Base-by-base conservation (phyloP, 1,140 invertebrate genomes). In the Drosophila nigromelanica region DNA sequence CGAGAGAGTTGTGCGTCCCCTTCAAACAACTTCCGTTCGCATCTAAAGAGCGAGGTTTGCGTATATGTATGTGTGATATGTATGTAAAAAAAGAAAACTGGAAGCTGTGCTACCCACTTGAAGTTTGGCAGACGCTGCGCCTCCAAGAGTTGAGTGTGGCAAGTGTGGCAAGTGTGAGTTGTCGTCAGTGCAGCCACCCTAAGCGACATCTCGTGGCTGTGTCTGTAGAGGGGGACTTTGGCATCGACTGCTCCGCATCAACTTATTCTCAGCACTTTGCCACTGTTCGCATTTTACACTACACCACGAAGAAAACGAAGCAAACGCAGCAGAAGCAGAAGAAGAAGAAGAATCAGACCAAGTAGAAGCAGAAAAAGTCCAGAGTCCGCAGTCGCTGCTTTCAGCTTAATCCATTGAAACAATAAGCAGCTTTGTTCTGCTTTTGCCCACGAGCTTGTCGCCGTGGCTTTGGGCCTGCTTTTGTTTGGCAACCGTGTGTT, bases 371-470 rank as follows among this genome's bases (percentile, higher is more conserved):
- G 51, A n/a, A 56, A 14, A 33, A 45, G 55, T 43, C 40, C 40
- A 58, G 24, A 45, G 40, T 30, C 39, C 39, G 24, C 39, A 14
- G 24, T 18, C 21, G 52, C 67, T 59, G 45, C 40, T 35, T 52
- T 66, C 37, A 37, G 52, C 73, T 71, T 59, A 75, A 75, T 66
- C 73, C 68, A 75, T 75, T 72, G 68, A 71, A 75, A 75, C 73
- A 75, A 75, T 75, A 75, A 75, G 67, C 61, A 60, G 69, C 73
- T 75, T 76, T 76, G 68, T 72, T 66, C 55, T 72, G 48, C 39
- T 55, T 24, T 47, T 37, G 24, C 54, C 27, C 30, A 58, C 6
- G 47, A 52, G 50, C 63, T 45, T 47, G 33, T 55, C 58, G 67
- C 18, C 52, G 24, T 64, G 51, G 45, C 59, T 58, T 64, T 75